Evolutionary conservation across 2,797 vertebrate species (phyloP), one percentile per base, ranked within the genome.

Genomic region (Benthosema pterotum): DNA sequence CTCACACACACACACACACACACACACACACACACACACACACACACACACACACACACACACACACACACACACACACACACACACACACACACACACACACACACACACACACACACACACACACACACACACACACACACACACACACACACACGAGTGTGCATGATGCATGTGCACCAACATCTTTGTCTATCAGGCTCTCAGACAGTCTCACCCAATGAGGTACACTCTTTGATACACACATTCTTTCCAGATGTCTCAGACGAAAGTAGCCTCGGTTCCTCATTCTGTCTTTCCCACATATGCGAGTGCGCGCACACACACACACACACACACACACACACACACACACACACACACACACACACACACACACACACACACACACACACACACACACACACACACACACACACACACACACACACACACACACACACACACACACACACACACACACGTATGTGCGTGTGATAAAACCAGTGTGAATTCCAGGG

Each of bases 1-100:
- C 32, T 9, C 32, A 1, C 32, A 8, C 32, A 9, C 32, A 2
- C 32, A 38, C 32, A 38, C 32, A 9, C 32, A 38, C 32, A 38
- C 32, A 38, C 32, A 32, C 32, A 32, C 32, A 9, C 32, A 32
- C 17, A 67, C 32, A 32, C 69, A 63, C 79, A 83, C 87, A 78
- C 87, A 78, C 47, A 62, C 85, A 63, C 78, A 12, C 43, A 68
- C 53, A 43, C 16, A 77, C 43, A 52, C 11, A 2, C 25, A n/a
- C 46, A 50, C 63, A 42, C 86, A 28, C 25, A 28, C 25, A 28
- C 25, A 45, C 11, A 45, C 43, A 45, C 43, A 12, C 43, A 45
- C 43, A 45, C 43, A 45, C 43, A 12, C 11, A 11, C 14, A 14
- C 14, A 45, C 14, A 14, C 14, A 45, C 43, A 22, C 19, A 22